Conservation (phyloP, 2,797 vertebrate species). For the Myotis myotis region DNA sequence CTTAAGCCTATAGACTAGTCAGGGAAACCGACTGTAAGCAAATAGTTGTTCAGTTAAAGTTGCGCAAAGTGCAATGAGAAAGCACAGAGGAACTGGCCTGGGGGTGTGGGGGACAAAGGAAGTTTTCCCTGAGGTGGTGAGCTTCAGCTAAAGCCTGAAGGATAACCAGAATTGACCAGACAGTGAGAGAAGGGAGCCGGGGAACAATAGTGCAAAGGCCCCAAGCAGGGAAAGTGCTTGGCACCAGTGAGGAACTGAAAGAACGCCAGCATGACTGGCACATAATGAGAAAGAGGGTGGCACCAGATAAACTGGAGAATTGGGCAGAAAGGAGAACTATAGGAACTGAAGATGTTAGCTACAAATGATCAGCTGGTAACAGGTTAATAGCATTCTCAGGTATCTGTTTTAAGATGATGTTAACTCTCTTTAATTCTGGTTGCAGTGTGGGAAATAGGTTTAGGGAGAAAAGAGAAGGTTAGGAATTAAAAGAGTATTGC, state of each 20-base stretch:
- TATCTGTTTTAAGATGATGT: neutral
- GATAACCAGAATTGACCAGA: neutral
- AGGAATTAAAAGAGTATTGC: neutral
- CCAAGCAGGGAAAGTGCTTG: neutral
- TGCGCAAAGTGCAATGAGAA: constrained; percentile 33
- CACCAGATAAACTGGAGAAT: neutral
- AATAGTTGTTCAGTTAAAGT: constrained; percentile 36
- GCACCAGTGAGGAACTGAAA: neutral
- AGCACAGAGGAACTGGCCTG: neutral
- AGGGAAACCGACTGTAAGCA: constrained; percentile 31
- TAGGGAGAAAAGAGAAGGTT: neutral
- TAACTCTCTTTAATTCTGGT: neutral
- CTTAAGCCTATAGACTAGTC: constrained; percentile 1
- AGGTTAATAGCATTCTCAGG: neutral
- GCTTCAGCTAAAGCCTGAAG: constrained; percentile 1
- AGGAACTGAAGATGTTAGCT: neutral
- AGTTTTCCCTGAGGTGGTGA: neutral
- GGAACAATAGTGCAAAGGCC: neutral
- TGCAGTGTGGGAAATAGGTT: neutral
- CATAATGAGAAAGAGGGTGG: neutral
- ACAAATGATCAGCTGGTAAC: neutral
- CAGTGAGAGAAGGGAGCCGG: neutral
- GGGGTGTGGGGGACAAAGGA: neutral
- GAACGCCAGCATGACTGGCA: neutral
- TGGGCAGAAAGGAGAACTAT: constrained; percentile 4